Evolutionary conservation across 2,797 vertebrate species (phyloP), one percentile per base, ranked within the genome.

Genomic region (Halcyon smyrnensis): DNA sequence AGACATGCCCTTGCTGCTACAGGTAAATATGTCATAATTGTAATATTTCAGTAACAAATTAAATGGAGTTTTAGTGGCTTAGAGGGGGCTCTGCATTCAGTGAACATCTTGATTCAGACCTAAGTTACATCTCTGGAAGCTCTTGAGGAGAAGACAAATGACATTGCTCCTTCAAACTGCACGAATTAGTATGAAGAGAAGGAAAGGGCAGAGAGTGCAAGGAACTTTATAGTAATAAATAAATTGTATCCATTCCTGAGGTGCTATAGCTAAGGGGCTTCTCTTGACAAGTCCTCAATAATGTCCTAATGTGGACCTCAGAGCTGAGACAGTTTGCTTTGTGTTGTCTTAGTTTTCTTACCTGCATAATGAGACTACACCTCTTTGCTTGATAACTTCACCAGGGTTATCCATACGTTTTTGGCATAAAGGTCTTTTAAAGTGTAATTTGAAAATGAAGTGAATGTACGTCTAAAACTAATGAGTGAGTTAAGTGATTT

Each of bases 1-100:
- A 98, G 99, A 96, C 99, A 99, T 89, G 98, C 98, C 0, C 97
- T 99, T 50, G 99, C 98, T 95, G 98, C 98, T 76, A 98, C 99
- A 97, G 98, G 99, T 99, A 97, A 97, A 91, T 93, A 54, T 69
- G 68, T 80, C 24, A 20, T 64, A 17, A 45, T 89, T 89, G 43
- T 63, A 24, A 3, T 48, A 23, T 62, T 79, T 65, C 46, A 51
- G 5, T 54, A 39, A 54, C 8, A 70, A 87, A 54, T 56, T 14
- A 39, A 87, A 36, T 67, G 6, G 24, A 15, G 28, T 87, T 94
- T 85, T 74, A 60, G 30, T 74, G n/a, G 6, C 13, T 51, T 84
- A 11, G 20, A 24, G 28, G 27, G 12, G 7, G 18, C 37, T 86
- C 15, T 68, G 30, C 1, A 0, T 8, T 71, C 13, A n/a, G 37